A percentile compares a stretch with the other conserved stretches of the same genome.
phyloP scores from a whole-genome alignment of 2,888 invertebrate species.

The Tricholauxania praeusta region DNA sequence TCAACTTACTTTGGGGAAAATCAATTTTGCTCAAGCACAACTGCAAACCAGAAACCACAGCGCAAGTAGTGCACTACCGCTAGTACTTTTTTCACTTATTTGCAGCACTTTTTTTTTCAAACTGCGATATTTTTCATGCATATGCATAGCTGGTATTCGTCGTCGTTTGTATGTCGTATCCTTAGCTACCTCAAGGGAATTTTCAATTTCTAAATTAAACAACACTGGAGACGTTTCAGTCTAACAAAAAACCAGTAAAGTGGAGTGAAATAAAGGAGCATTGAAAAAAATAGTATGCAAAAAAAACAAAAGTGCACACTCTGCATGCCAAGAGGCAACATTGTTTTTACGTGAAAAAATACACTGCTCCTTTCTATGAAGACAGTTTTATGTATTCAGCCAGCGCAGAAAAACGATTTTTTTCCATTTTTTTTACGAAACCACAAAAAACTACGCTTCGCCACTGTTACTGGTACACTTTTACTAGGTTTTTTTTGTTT shows the following conservation, averaged over 20 bases:
- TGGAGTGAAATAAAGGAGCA: not conserved
- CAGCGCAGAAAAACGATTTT: too few relatives aligned
- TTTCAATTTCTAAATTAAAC: conserved; percentile 27
- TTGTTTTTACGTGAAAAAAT: not conserved
- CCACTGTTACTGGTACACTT: not conserved
- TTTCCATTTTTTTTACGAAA: too few relatives aligned
- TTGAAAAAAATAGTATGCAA: not conserved
- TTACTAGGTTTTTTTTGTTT: not conserved
- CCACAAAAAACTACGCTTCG: not conserved
- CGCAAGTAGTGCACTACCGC: too few relatives aligned
- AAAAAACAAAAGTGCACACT: not conserved
- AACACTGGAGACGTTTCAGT: not conserved
- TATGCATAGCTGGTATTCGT: conserved; percentile 1
- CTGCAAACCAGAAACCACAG: too few relatives aligned
- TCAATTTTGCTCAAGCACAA: too few relatives aligned
- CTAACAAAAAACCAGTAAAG: not conserved
- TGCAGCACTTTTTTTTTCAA: not conserved
- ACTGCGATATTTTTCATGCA: not conserved
- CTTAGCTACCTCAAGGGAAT: not conserved
- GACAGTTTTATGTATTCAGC: too few relatives aligned
- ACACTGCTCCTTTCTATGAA: too few relatives aligned
- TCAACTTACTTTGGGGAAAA: too few relatives aligned
- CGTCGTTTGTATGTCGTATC: not conserved
- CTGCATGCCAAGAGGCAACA: not conserved
- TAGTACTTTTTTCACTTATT: too few relatives aligned